phyloP scores from a whole-genome alignment of 1,140 invertebrate genomes.

The Apis laboriosa region DNA sequence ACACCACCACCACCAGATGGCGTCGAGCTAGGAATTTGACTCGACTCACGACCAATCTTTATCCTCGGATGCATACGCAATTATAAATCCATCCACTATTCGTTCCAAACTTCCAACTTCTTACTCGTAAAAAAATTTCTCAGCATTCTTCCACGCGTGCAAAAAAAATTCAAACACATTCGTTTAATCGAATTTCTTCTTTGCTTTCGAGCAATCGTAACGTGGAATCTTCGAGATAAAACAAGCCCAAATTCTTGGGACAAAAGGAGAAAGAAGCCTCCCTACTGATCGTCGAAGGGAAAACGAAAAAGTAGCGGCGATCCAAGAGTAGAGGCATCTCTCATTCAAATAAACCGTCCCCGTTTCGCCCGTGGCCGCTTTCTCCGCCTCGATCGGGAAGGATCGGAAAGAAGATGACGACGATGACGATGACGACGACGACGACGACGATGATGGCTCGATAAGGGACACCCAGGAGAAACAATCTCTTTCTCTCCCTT shows the following conservation, averaged over 20 bases:
- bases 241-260: not conserved
- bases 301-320: slow-evolving; percentile 55
- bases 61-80: not conserved
- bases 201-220: no score
- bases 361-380: slow-evolving; percentile 67
- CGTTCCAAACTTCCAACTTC: not conserved
- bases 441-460: slow-evolving; percentile 28
- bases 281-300: slow-evolving; percentile 51
- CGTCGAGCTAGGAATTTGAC: slow-evolving; percentile 30
- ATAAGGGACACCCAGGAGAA: slow-evolving; percentile 59
- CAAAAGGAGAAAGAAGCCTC: no score
- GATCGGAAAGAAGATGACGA: slow-evolving; percentile 63
- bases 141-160: no score
- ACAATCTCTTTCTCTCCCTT: slow-evolving; percentile 36
- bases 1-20: not conserved
- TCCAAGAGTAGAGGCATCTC: slow-evolving; percentile 53
- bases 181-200: no score
- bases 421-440: slow-evolving; percentile 60
- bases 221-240: no score
- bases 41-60: not conserved
- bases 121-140: no score
- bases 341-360: slow-evolving; percentile 71
- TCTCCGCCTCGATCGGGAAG: slow-evolving; percentile 68
- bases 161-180: no score
- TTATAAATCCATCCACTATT: not conserved